phyloP scores from a whole-genome alignment of 1,140 invertebrate genomes.

The Anadara kagoshimensis region DNA sequence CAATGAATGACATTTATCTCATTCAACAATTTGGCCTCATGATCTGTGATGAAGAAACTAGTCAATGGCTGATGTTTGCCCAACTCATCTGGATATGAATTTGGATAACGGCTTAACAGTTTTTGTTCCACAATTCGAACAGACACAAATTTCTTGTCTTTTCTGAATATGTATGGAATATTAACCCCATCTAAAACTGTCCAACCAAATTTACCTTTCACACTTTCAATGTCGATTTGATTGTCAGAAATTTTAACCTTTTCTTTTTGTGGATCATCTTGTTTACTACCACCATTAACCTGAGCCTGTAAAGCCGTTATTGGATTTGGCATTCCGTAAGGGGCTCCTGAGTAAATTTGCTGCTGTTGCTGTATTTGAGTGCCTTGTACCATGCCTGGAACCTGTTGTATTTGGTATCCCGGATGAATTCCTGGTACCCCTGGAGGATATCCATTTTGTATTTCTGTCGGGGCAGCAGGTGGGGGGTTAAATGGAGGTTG shows the following conservation, averaged over 20 bases:
- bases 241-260: conserved; percentile 35
- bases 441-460: too few relatives aligned
- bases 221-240: conserved; percentile 55
- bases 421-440: too few relatives aligned
- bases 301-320: too few relatives aligned
- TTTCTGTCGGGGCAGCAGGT: too few relatives aligned
- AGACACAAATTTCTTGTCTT: conserved; percentile 90
- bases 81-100: conserved; percentile 67
- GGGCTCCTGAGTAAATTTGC: too few relatives aligned
- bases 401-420: too few relatives aligned
- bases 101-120: conserved; percentile 76
- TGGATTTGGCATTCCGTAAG: too few relatives aligned
- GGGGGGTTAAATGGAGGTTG: too few relatives aligned
- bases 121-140: conserved; percentile 91
- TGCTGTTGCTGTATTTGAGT: too few relatives aligned
- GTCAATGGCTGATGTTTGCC: conserved; percentile 77
- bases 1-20: conserved; percentile 96
- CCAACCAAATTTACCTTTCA: conserved; percentile 92
- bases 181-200: conserved; percentile 87
- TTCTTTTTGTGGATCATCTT: too few relatives aligned
- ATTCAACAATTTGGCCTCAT: conserved; percentile 91
- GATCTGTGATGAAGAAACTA: conserved; percentile 94
- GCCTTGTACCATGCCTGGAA: too few relatives aligned
- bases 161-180: conserved; percentile 90
- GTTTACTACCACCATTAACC: too few relatives aligned